Evolutionary conservation across 2,113 vertebrate species (phyloP).

Genomic region (Furnarius figulus): DNA sequence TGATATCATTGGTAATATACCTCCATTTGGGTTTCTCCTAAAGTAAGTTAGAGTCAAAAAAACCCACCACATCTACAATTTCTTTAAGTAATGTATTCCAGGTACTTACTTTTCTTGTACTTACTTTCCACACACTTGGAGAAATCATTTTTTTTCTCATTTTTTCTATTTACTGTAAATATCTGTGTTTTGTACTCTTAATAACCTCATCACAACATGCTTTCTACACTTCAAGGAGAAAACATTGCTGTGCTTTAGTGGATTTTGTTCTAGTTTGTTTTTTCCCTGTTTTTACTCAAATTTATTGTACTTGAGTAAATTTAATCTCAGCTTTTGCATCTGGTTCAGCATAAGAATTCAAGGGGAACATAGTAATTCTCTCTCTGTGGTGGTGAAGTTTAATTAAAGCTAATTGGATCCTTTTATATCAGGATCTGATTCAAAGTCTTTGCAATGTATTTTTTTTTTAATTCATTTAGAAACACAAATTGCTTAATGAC

Average conservation of each 20-base stretch:
- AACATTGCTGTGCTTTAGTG: neutral
- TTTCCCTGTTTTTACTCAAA: neutral
- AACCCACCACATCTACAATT: fast-evolving
- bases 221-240: neutral
- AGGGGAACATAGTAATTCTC: neutral
- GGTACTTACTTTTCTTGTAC: neutral
- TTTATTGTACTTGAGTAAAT: neutral
- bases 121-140: neutral
- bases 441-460: neutral
- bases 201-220: neutral
- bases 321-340: neutral
- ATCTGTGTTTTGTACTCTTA: neutral
- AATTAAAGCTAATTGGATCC: constrained; percentile 11
- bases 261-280: fast-evolving
- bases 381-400: neutral
- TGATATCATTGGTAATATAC: neutral
- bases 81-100: neutral
- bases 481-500: neutral
- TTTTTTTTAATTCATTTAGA: constrained; percentile 1
- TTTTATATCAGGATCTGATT: neutral
- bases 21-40: neutral
- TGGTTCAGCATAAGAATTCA: neutral
- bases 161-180: neutral
- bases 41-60: neutral
- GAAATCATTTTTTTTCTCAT: neutral